Evolutionary conservation across 2,113 vertebrate species (phyloP).

Genomic region (Dissostichus mawsoni): DNA sequence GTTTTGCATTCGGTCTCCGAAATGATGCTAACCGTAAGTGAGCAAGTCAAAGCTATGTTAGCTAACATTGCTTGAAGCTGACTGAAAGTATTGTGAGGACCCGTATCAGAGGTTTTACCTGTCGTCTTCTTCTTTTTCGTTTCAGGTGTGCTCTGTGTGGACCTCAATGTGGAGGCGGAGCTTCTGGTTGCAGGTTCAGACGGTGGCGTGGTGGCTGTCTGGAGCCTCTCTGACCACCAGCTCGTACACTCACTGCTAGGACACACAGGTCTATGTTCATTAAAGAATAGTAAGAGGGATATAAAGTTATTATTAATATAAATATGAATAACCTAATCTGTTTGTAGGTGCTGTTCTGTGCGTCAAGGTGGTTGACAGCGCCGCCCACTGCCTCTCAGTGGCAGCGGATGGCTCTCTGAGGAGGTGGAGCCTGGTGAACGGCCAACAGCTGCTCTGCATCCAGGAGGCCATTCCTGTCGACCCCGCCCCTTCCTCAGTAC

Average conservation of each 20-base stretch:
- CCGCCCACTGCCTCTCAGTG: constrained; percentile 80
- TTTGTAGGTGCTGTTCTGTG: constrained; percentile 79
- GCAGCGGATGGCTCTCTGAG: constrained; percentile 81
- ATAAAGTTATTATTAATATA: not conserved
- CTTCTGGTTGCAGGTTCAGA: constrained; percentile 84
- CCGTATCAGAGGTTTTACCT: not conserved
- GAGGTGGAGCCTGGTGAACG: constrained; percentile 82
- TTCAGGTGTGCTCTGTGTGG: constrained; percentile 80
- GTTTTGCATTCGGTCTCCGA: too few relatives aligned
- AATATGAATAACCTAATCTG: not conserved
- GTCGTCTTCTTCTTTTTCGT: not conserved
- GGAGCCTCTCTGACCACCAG: constrained; percentile 79
- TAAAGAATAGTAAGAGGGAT: not conserved
- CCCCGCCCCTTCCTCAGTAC: constrained; percentile 56
- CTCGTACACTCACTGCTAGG: constrained; percentile 79
- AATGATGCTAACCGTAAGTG: too few relatives aligned
- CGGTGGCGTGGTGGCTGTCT: constrained; percentile 79
- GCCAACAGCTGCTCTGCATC: constrained; percentile 78
- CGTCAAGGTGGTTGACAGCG: constrained; percentile 70
- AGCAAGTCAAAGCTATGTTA: too few relatives aligned
- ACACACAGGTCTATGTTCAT: constrained; percentile 77
- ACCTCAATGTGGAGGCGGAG: constrained; percentile 70
- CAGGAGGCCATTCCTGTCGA: constrained; percentile 53
- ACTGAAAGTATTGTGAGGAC: not conserved
- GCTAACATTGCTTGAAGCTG: too few relatives aligned